These are phyloP conservation scores for Ochotona princeps DNA, from an alignment of 2,113 vertebrate genomes.

Conservation along the genomic window DNA sequence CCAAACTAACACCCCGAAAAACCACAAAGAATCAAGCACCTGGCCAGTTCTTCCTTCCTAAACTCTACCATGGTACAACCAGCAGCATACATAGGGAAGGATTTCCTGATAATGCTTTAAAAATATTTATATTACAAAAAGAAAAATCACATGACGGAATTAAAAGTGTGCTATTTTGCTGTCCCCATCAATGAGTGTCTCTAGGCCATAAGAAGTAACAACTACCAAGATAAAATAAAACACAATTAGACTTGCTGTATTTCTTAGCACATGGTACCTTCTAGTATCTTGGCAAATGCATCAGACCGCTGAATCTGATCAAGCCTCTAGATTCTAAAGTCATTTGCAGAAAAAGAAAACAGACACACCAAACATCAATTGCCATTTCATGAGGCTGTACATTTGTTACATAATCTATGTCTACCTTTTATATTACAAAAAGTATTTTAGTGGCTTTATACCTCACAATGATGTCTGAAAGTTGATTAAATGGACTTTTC, in stretches of 20 bases:
- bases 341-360: background rate
- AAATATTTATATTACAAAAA: background rate
- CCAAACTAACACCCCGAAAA: background rate
- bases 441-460: background rate
- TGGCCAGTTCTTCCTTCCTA: background rate
- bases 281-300: background rate
- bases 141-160: background rate
- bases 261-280: background rate
- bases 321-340: background rate
- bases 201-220: background rate
- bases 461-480: background rate
- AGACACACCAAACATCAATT: background rate
- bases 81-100: background rate
- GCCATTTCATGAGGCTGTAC: background rate
- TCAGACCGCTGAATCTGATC: background rate
- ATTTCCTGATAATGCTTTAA: background rate
- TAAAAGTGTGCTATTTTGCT: background rate
- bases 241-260: background rate
- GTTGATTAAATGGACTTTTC: slow-evolving; percentile 1
- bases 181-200: background rate
- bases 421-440: background rate
- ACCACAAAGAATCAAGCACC: background rate
- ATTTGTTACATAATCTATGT: background rate
- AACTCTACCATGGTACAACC: background rate
- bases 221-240: background rate